Conservation (phyloP, 2,888 invertebrate species). For the Autographa pulchrina region DNA sequence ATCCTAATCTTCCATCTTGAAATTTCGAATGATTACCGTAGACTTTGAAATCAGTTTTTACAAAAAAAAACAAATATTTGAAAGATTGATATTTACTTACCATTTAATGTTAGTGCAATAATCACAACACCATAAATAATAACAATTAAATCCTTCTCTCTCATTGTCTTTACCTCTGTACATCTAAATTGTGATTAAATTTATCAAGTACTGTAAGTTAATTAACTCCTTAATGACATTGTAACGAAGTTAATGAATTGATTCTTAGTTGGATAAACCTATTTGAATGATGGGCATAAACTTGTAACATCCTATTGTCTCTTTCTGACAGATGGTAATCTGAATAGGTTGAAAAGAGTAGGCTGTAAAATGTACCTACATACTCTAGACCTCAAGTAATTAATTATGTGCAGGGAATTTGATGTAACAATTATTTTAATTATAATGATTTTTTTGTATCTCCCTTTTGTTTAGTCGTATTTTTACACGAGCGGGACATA, state of each 20-base stretch:
- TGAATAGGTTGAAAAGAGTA: too few relatives aligned
- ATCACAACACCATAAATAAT: not conserved
- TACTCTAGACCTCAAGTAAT: too few relatives aligned
- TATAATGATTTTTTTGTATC: too few relatives aligned
- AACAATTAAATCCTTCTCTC: not conserved
- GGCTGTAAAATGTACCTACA: too few relatives aligned
- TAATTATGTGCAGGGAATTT: too few relatives aligned
- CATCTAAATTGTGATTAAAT: not conserved
- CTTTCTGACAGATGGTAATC: not conserved
- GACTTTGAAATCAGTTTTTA: not conserved
- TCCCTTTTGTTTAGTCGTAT: too few relatives aligned
- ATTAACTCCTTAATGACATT: slow-evolving; percentile 18
- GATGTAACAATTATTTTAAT: too few relatives aligned
- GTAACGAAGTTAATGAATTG: slow-evolving; percentile 3
- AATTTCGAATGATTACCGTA: too few relatives aligned
- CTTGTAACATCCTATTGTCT: not conserved
- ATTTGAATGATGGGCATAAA: not conserved
- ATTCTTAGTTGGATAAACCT: slow-evolving; percentile 10
- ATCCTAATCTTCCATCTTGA: too few relatives aligned
- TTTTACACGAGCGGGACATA: too few relatives aligned
- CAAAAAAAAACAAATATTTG: too few relatives aligned
- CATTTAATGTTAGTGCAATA: not conserved
- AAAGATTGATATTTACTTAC: slow-evolving; percentile 10
- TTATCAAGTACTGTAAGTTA: not conserved
- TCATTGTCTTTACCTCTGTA: slow-evolving; percentile 24